Percentiles rank a stretch among this genome's conserved stretches.
Evolutionary conservation across 2,113 vertebrate species (phyloP).

Genomic region (Varanus komodoensis): DNA sequence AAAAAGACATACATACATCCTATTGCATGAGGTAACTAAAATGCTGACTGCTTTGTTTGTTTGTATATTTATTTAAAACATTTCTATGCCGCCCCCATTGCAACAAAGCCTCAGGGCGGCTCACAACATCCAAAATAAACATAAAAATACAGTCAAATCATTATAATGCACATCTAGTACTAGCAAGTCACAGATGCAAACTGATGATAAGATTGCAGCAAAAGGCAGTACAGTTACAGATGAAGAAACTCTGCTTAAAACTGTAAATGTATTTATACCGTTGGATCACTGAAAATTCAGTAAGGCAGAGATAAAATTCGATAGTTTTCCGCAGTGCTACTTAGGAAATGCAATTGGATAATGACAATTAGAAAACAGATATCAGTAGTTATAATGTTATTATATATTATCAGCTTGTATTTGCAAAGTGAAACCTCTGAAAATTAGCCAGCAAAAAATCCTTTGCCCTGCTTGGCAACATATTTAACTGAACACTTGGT

Average conservation of each 20-base stretch:
- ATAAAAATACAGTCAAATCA: too few relatives aligned
- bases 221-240: background rate
- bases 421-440: background rate
- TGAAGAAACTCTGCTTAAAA: background rate
- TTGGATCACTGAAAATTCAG: background rate
- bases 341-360: background rate
- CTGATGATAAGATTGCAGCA: background rate
- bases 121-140: too few relatives aligned
- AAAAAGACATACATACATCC: too few relatives aligned
- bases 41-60: too few relatives aligned
- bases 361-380: too few relatives aligned
- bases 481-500: background rate
- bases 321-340: background rate
- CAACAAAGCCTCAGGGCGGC: too few relatives aligned
- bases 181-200: background rate
- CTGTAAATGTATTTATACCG: background rate
- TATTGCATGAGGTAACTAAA: too few relatives aligned
- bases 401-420: too few relatives aligned
- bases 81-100: too few relatives aligned
- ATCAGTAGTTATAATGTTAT: too few relatives aligned
- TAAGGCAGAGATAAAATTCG: background rate
- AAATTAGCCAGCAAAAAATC: background rate
- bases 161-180: background rate
- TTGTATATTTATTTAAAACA: too few relatives aligned
- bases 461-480: background rate